Evolutionary conservation across 2,888 invertebrate genomes (phyloP).

Genomic region (Empis livida): DNA sequence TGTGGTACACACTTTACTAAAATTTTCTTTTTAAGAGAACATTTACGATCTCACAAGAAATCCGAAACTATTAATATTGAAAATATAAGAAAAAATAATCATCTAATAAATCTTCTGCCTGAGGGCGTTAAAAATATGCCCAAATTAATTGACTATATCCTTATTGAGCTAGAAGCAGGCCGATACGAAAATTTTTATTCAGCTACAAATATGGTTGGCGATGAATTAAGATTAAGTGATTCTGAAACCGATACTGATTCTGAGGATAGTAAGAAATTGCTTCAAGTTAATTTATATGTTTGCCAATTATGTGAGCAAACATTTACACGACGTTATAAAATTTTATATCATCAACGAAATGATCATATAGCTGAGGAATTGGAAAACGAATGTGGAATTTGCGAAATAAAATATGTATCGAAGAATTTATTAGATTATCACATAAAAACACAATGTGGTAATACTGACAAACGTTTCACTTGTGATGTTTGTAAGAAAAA

Average conservation of each 20-base stretch:
- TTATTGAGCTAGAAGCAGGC: not conserved
- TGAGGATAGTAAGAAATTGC: conserved; percentile 13
- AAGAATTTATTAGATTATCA: conserved; percentile 41
- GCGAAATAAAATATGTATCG: conserved; percentile 41
- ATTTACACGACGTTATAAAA: conserved; percentile 26
- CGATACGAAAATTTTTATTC: conserved; percentile 20
- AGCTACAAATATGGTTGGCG: conserved; percentile 24
- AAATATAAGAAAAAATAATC: not conserved
- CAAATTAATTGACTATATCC: not conserved
- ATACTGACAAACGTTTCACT: conserved; percentile 22
- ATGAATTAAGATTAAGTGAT: conserved; percentile 28
- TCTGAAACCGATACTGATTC: conserved; percentile 27
- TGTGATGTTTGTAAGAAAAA: conserved; percentile 28
- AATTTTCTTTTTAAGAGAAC: conserved; percentile 25
- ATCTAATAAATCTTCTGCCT: not conserved
- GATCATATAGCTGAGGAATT: conserved; percentile 37
- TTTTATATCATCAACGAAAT: conserved; percentile 27
- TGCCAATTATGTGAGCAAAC: conserved; percentile 25
- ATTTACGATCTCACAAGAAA: conserved; percentile 23
- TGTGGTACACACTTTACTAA: conserved; percentile 27
- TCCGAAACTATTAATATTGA: conserved; percentile 12
- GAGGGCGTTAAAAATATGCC: too few species aligned
- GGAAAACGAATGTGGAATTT: conserved; percentile 40
- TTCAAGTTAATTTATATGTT: conserved; percentile 14
- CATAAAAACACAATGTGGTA: conserved; percentile 34